Base-by-base conservation (phyloP, 2,113 vertebrate species). In the Pelmatolapia mariae region DNA sequence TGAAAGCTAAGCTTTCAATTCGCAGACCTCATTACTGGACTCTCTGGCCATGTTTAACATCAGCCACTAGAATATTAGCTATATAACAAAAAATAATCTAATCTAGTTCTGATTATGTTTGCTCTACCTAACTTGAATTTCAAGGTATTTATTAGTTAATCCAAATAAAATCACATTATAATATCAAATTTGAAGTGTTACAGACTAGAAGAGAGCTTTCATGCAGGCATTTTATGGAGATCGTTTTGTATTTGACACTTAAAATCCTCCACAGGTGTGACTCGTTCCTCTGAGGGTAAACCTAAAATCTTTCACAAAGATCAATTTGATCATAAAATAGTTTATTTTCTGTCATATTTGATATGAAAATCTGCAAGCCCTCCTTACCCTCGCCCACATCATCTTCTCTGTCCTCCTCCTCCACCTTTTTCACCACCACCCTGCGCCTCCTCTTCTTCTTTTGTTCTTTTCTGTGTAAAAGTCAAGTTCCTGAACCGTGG, bases 401-500 rank as follows among this genome's bases (percentile, higher is more conserved):
- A 22, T 40, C 33, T 47, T 15, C 38, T 56, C 13, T 53, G n/a
- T 56, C 40, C 33, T 71, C 54, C 16, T 3, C 33, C 22, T 56
- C 61, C 18, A 50, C 76, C 12, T 50, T 24, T 22, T 63, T 22
- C 52, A 45, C 61, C 81, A 10, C 19, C 80, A 7, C n/a, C 84
- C 66, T 43, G 22, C 7, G 1, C 87, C 52, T 38, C 57, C 16
- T 83, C 80, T 7, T 84, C 57, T 3, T 83, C 86, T 89, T 89
- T 86, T 95, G 89, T 93, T 85, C 90, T 76, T 84, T 85, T 92
- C 80, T 82, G 26, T 86, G 83, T 82, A 92, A 93, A 96, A 95
- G 95, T 96, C 95, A 96, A 92, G 94, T 96, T 96, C 94, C 92
- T 95, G 92, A 95, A 91, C 91, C 93, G 88, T 94, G 84, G 92